Evolutionary conservation across 2,797 vertebrate species (phyloP).

Genomic region (Enteromius unitaeniatus): DNA sequence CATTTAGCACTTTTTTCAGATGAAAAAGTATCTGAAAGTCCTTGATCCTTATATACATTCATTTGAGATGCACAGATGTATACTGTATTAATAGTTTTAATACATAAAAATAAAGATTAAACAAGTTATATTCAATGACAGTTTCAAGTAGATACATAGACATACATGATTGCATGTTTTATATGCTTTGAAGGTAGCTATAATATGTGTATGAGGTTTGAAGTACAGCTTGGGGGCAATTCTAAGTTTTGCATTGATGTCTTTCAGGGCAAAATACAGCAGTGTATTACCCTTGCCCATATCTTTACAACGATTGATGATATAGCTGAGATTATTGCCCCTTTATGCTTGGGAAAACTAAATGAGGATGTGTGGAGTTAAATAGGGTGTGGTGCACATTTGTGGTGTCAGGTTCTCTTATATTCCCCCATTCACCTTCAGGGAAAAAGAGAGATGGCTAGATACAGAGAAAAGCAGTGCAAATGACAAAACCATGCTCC

Average conservation of each 20-base stretch:
- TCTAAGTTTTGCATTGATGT: conserved; percentile 12
- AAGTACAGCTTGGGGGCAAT: background rate
- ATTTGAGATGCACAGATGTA: background rate
- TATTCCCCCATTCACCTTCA: conserved; percentile 44
- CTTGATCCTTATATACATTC: background rate
- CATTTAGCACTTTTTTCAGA: background rate
- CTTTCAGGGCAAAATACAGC: conserved; percentile 23
- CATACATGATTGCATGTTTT: background rate
- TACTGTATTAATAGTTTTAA: background rate
- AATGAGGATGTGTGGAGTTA: conserved; percentile 47
- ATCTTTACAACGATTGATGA: conserved; percentile 37
- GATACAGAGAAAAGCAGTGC: conserved; percentile 14
- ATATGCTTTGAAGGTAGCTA: background rate
- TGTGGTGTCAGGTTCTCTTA: conserved; percentile 43
- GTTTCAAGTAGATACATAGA: background rate
- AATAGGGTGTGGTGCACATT: conserved; percentile 52
- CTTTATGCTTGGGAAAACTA: conserved; percentile 26
- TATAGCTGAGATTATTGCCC: conserved; percentile 29
- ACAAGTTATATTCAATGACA: background rate
- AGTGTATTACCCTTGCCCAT: conserved; percentile 11
- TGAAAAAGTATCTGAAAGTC: background rate
- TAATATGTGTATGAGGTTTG: background rate
- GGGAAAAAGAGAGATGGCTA: conserved; percentile 35
- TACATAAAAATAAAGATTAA: background rate
- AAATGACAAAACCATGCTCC: conserved; percentile 50